These are phyloP conservation scores for Ectropis grisescens DNA, from an alignment of 1,140 invertebrate species.

Conservation along the genomic window DNA sequence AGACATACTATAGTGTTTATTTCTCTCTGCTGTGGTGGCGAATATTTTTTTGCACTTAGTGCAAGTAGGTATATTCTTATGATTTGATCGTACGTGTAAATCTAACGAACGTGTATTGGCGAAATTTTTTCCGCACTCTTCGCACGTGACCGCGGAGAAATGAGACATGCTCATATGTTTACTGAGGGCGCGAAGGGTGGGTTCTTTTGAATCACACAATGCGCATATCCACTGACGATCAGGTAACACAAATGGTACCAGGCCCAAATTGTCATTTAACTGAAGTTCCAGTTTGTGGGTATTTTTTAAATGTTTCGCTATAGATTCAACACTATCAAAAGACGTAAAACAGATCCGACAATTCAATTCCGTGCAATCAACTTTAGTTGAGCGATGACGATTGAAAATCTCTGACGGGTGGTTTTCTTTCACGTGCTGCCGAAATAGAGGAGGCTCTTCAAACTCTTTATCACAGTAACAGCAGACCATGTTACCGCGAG, in stretches of 20 bases:
- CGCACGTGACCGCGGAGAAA: constrained; percentile 31
- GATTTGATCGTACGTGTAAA: constrained; percentile 19
- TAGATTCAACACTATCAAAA: too few species aligned
- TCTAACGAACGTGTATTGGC: constrained; percentile 18
- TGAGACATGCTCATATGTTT: constrained; percentile 31
- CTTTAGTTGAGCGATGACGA: too few species aligned
- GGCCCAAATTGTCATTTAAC: constrained; percentile 17
- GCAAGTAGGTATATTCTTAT: constrained; percentile 23
- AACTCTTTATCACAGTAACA: too few species aligned
- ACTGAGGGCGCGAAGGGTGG: constrained; percentile 24
- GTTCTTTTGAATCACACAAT: constrained; percentile 23
- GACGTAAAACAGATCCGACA: too few species aligned
- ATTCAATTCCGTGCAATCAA: too few species aligned
- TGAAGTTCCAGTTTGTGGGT: constrained; percentile 17
- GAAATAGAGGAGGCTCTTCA: too few species aligned
- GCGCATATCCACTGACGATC: constrained; percentile 25
- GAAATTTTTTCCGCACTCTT: constrained; percentile 35
- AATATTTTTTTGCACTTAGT: constrained; percentile 31
- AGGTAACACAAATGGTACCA: constrained; percentile 27
- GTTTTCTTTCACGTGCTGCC: too few species aligned
- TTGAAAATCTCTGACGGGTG: too few species aligned
- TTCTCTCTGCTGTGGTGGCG: constrained; percentile 16
- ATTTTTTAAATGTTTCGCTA: constrained; percentile 29
- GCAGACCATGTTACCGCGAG: too few species aligned
- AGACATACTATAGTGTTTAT: constrained; percentile 18